Base-by-base conservation (phyloP, 2,888 invertebrate genomes). In the Noctua pronuba region DNA sequence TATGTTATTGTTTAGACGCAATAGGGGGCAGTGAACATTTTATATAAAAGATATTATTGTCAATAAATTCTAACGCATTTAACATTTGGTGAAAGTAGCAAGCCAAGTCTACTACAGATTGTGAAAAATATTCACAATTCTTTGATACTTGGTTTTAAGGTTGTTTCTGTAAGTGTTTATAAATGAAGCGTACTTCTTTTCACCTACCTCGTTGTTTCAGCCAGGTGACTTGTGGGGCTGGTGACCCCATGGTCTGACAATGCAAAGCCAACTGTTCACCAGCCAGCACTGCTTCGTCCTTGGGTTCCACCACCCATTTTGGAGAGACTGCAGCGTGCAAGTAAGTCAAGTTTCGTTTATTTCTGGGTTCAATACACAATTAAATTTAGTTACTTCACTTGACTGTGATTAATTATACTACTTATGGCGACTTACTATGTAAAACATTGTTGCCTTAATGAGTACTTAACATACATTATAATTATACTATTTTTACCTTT, bases 211-310 rank as follows among this genome's bases (percentile, higher is more conserved):
- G 97, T 87, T 98, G 98, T 91, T 98, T 98, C 87, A 98, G 97
- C 98, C 98, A 98, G 65, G 97, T 97, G 91, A 98, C 97, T 89
- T 97, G 97, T 16, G 98, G 98, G 41, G 96, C 93, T 0, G 98
- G 98, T 90, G 98, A 98, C 58, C 98, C 98, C 73, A 98, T 97
- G 18, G 98, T 98, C 91, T 97, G 97, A 91, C 98, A 98, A 86
- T 97, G 97, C 85, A 98, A 94, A 10, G 97, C 96, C 76, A 98
- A 96, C 6, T 97, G 94, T 90, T 98, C 98, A 52, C 98, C 98
- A 72, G 98, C 97, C 86, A 98, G 97, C 68, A 98, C 98, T 75
- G 98, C 97, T 88, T 97, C 97, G 92, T 98, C 98, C 91, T 97
- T 97, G 18, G 98, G 98, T 91, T 98, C 98, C 89, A 97, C 94